Conservation (phyloP, 2,113 vertebrate genomes). For the Octodon degus region DNA sequence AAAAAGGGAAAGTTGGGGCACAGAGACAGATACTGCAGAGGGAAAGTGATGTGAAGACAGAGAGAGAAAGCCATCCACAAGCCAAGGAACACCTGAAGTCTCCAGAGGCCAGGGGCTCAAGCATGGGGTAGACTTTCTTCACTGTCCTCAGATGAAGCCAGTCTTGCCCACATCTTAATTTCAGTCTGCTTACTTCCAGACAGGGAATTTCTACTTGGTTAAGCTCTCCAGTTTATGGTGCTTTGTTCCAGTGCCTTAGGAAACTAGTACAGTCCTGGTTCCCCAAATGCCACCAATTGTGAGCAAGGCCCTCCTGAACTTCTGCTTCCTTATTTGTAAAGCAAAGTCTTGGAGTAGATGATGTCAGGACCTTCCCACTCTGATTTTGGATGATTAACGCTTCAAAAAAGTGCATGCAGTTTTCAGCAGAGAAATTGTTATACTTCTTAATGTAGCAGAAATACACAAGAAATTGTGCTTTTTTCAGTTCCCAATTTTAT, state of each 20-base stretch:
- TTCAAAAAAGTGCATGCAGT: constrained; percentile 41
- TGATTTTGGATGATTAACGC: constrained; percentile 70
- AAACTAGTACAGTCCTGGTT: neutral
- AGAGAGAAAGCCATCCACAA: neutral
- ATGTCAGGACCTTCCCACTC: constrained; percentile 52
- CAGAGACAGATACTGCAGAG: neutral
- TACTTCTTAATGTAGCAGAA: constrained; percentile 68
- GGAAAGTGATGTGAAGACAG: neutral
- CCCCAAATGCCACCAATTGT: neutral
- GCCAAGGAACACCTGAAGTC: neutral
- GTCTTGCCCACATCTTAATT: neutral
- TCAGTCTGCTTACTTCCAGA: neutral
- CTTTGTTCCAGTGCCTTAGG: neutral
- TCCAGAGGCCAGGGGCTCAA: neutral
- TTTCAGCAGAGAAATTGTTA: constrained; percentile 63
- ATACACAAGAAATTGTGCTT: constrained; percentile 18
- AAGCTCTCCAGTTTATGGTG: neutral
- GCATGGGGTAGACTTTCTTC: neutral
- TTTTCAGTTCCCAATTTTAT: constrained; percentile 75
- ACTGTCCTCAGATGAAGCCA: neutral
- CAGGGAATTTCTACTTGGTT: neutral
- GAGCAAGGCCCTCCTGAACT: neutral
- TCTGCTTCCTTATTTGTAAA: constrained; percentile 70
- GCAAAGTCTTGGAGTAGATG: constrained; percentile 17
- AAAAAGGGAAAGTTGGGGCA: neutral